A percentile compares a stretch with the other conserved stretches of the same genome.
Evolutionary conservation across 2,113 vertebrate genomes (phyloP).

Genomic region (Loxodonta africana): DNA sequence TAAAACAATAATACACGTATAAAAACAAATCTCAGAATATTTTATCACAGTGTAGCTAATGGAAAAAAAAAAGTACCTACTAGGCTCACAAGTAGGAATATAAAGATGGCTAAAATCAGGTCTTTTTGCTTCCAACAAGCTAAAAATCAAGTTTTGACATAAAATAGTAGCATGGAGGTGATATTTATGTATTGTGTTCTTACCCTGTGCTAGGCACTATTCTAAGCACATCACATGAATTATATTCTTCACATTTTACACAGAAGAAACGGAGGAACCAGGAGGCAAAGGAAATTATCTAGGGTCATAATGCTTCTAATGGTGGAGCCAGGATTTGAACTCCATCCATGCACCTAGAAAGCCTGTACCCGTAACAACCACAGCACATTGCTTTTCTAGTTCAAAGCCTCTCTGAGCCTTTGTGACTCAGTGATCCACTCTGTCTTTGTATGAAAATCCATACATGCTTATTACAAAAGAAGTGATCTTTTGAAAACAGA

Average conservation of each 20-base stretch:
- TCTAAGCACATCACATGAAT: background rate
- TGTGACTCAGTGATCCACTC: background rate
- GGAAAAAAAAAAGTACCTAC: background rate
- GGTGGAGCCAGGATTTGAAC: background rate
- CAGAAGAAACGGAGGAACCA: background rate
- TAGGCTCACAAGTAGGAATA: background rate
- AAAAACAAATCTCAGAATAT: background rate
- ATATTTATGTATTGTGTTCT: background rate
- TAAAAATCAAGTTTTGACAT: background rate
- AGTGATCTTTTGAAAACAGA: background rate
- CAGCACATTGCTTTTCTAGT: background rate
- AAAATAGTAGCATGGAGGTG: background rate
- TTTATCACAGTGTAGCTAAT: background rate
- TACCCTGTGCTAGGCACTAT: background rate
- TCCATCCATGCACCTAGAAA: background rate
- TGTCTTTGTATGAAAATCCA: background rate
- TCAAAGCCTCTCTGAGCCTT: background rate
- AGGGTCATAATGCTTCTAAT: background rate
- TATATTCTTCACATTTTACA: background rate
- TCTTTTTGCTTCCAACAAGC: background rate
- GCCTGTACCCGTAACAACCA: rapidly evolving
- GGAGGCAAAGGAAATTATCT: background rate
- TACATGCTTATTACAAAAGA: background rate
- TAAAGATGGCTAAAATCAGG: background rate
- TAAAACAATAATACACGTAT: background rate